phyloP scores from a whole-genome alignment of 2,113 vertebrate species.

The Podarcis cretensis region DNA sequence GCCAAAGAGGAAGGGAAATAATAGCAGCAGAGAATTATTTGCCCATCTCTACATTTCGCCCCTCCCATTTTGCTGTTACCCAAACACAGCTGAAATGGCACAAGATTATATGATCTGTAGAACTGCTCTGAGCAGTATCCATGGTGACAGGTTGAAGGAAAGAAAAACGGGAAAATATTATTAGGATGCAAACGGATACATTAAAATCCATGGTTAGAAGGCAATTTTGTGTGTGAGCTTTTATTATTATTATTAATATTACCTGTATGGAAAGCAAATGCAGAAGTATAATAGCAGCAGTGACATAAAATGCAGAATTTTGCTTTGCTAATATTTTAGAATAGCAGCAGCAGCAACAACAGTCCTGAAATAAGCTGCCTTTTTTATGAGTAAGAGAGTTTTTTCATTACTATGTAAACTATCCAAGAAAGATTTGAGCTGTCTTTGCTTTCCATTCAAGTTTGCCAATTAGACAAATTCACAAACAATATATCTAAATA shows the following conservation, averaged over 20 bases:
- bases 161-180: conserved; percentile 8
- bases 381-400: not conserved
- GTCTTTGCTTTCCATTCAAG: not conserved
- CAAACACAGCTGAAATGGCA: not conserved
- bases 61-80: not conserved
- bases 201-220: conserved; percentile 20
- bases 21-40: conserved; percentile 16
- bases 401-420: not conserved
- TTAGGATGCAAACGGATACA: not conserved
- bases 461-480: not conserved
- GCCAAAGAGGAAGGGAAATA: not conserved
- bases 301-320: not conserved
- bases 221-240: not conserved
- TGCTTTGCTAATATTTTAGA: conserved; percentile 3
- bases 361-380: conserved; percentile 26
- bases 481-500: not conserved
- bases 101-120: conserved; percentile 8
- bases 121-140: conserved; percentile 20
- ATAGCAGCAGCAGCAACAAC: no score
- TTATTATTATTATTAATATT: no score
- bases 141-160: conserved; percentile 31
- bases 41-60: not conserved
- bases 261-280: conserved; percentile 10
- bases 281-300: not conserved
- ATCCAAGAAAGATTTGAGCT: not conserved